Evolutionary conservation across 2,113 vertebrate species (phyloP).

Genomic region (Gambusia affinis): DNA sequence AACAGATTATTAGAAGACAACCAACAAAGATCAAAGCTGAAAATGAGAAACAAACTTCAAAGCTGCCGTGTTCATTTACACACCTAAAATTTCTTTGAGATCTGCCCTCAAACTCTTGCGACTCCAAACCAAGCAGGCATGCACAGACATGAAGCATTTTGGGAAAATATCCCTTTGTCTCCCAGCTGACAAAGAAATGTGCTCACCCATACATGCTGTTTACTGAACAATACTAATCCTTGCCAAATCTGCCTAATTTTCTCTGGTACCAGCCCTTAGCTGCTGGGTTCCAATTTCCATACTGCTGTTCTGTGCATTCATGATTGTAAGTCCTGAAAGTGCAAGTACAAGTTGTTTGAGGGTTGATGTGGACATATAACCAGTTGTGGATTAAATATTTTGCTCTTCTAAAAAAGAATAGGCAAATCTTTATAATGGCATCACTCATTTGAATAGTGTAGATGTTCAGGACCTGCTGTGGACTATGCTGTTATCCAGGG

Average conservation of each 20-base stretch:
- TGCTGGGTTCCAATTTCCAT: conserved; percentile 56
- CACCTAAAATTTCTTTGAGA: conserved; percentile 44
- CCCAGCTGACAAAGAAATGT: conserved; percentile 50
- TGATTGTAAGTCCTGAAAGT: conserved; percentile 24
- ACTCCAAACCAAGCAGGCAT: conserved; percentile 40
- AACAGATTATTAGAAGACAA: conserved; percentile 21
- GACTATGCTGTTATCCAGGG: conserved; percentile 1
- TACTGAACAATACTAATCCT: conserved; percentile 15
- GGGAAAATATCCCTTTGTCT: conserved; percentile 47
- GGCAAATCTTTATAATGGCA: neutral
- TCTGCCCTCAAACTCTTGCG: conserved; percentile 45
- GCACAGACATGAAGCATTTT: conserved; percentile 51
- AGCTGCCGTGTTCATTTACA: conserved; percentile 19
- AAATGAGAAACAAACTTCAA: neutral
- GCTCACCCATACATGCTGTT: neutral
- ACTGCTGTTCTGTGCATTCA: conserved; percentile 18
- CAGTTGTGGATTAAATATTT: neutral
- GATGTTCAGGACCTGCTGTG: neutral
- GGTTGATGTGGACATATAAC: conserved; percentile 14
- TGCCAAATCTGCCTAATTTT: conserved; percentile 71
- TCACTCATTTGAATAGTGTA: neutral
- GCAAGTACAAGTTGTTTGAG: neutral
- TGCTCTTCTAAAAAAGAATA: neutral
- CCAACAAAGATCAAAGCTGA: neutral
- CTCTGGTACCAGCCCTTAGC: conserved; percentile 60